A percentile compares a stretch with the other conserved stretches of the same genome.
These are phyloP conservation scores for Himalopsyche japonica DNA, from an alignment of 2,888 invertebrate genomes.

Conservation along the genomic window DNA sequence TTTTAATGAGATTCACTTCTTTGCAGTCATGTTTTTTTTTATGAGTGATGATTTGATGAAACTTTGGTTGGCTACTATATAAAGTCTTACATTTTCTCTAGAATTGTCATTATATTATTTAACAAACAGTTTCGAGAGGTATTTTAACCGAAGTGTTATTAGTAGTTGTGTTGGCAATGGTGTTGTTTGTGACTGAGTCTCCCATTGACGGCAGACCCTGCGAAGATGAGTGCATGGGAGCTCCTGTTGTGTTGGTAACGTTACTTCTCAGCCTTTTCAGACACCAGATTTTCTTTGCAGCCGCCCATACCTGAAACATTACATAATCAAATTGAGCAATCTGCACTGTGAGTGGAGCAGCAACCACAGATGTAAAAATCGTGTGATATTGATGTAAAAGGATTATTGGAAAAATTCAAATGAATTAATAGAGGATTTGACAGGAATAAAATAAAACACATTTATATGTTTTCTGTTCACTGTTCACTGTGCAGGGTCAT, in stretches of 20 bases:
- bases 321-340: not conserved
- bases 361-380: no score
- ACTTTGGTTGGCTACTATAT: constrained; percentile 36
- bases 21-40: not conserved
- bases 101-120: constrained; percentile 42
- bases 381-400: no score
- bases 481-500: no score
- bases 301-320: constrained; percentile 62
- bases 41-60: constrained; percentile 10
- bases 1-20: constrained; percentile 2
- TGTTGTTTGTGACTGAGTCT: constrained; percentile 73
- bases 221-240: constrained; percentile 73
- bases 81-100: constrained; percentile 28
- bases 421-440: no score
- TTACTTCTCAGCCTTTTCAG: constrained; percentile 60
- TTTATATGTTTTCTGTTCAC: no score
- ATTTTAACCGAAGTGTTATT: constrained; percentile 47
- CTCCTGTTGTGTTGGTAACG: constrained; percentile 61
- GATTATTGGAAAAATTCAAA: no score
- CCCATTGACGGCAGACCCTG: constrained; percentile 83
- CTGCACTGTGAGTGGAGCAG: not conserved
- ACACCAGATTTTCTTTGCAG: constrained; percentile 68
- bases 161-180: constrained; percentile 58
- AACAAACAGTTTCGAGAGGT: constrained; percentile 68
- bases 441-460: no score